These are phyloP conservation scores for Dreissena polymorpha DNA, from an alignment of 1,140 invertebrate species.

Conservation along the genomic window DNA sequence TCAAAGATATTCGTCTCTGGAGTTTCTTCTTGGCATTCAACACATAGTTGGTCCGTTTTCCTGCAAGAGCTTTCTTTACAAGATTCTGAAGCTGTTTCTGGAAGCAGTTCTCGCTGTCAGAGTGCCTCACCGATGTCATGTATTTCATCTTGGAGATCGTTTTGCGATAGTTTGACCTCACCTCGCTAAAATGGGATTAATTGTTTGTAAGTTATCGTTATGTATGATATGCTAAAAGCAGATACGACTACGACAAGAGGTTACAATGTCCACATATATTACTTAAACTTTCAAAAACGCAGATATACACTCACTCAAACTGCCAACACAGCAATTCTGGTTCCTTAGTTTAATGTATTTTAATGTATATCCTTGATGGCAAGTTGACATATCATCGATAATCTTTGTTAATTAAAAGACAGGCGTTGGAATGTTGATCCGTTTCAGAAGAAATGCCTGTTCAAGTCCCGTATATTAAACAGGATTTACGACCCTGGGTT, in stretches of 20 bases:
- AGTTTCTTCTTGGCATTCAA: slow-evolving; percentile 8
- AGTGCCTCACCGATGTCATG: background rate
- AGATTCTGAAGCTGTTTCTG: slow-evolving; percentile 12
- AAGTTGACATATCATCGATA: too few relatives aligned
- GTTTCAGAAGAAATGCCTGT: too few relatives aligned
- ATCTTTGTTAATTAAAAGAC: too few relatives aligned
- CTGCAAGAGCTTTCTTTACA: background rate
- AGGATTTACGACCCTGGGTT: too few relatives aligned
- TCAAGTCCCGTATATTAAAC: too few relatives aligned
- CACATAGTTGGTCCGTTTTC: slow-evolving; percentile 3
- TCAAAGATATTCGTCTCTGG: background rate
- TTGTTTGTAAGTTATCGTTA: too few relatives aligned
- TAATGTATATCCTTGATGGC: too few relatives aligned
- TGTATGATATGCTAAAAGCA: background rate
- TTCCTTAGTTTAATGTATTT: too few relatives aligned
- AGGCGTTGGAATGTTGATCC: too few relatives aligned
- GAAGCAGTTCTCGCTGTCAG: background rate
- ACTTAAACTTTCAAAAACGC: too few relatives aligned
- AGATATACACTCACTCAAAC: too few relatives aligned
- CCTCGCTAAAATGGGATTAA: slow-evolving; percentile 10
- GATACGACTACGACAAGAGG: background rate
- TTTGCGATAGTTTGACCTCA: slow-evolving; percentile 32
- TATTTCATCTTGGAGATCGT: slow-evolving; percentile 1
- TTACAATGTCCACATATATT: background rate
- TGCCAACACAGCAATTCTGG: too few relatives aligned